Base-by-base conservation (phyloP, 2,888 invertebrate species). In the Cordilura impudica region DNA sequence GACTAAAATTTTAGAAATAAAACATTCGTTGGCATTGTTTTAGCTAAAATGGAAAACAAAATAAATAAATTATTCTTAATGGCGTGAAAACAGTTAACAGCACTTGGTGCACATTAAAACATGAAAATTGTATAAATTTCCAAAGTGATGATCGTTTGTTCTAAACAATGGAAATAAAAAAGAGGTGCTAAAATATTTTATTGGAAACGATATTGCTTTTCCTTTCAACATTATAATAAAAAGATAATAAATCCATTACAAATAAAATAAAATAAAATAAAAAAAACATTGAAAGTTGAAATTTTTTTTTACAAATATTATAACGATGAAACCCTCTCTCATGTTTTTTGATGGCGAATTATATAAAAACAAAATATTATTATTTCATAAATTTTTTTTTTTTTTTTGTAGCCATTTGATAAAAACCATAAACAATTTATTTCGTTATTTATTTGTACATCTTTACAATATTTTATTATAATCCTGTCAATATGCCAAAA, bases 401-500 rank as follows among this genome's bases (percentile, higher is more conserved):
- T 51, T 6, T 23, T 23, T 26, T 26, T 53, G n/a, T 53, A 31
- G 6, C 2, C 10, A 43, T 51, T 47, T 43, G 60, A 60, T 60
- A 70, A 70, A 49, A 58, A 49, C 39, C 29, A 60, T 70, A 60
- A 54, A 70, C 67, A 70, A 60, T 51, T 14, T 12, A 16, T 29
- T 26, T 16, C 16, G 26, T 53, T 14, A 10, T 71, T 43, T 18
- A 26, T 53, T 54, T 63, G 26, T 21, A 54, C n/a, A 12, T 8
- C 26, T 47, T 29, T 58, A 10, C 39, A 7, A 39, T 56, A 63
- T 26, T 72, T 51, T 53, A 61, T 69, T 69, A 29, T 69, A 60
- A 65, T 69, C 45, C 58, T 69, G 78, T 69, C 73, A 73, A 73
- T 78, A 70, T 78, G 78, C 78, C 78, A 78, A 78, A 69, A 69